Evolutionary conservation across 2,888 invertebrate genomes (phyloP).

Genomic region (Drosophila sordidapex): DNA sequence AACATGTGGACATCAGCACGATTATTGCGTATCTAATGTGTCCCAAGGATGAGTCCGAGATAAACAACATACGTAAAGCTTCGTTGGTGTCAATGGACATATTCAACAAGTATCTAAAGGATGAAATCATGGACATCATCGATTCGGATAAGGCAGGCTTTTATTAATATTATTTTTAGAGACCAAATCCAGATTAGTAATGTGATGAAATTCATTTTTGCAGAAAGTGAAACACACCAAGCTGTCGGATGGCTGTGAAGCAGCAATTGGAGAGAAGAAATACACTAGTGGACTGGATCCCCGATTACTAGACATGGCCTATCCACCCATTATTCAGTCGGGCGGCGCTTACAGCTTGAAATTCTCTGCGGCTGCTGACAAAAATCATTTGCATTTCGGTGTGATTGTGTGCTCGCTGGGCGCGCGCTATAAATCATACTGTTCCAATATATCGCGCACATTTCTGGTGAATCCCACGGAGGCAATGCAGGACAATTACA

Average conservation of each 20-base stretch:
- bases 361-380: constrained; percentile 97
- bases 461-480: constrained; percentile 97
- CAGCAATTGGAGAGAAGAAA: constrained; percentile 97
- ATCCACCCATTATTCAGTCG: constrained; percentile 99
- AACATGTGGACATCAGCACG: constrained; percentile 94
- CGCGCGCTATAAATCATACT: constrained; percentile 98
- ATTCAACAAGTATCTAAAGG: constrained; percentile 97
- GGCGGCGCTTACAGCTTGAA: constrained; percentile 99
- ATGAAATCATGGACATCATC: constrained; percentile 99
- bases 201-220: constrained; percentile 62
- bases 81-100: constrained; percentile 96
- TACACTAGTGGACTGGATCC: constrained; percentile 96
- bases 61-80: constrained; percentile 95
- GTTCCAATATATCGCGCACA: constrained; percentile 98
- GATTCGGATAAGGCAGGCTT: constrained; percentile 94
- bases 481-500: constrained; percentile 93
- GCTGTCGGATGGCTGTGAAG: constrained; percentile 97
- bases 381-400: constrained; percentile 97
- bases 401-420: constrained; percentile 98
- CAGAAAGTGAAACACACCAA: constrained; percentile 98
- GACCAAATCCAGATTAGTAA: not conserved
- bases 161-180: not conserved
- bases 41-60: constrained; percentile 97
- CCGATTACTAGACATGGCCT: constrained; percentile 97
- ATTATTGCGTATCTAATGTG: constrained; percentile 95